Evolutionary conservation across 2,797 vertebrate species (phyloP).

Genomic region (Catostomus latipinnis): DNA sequence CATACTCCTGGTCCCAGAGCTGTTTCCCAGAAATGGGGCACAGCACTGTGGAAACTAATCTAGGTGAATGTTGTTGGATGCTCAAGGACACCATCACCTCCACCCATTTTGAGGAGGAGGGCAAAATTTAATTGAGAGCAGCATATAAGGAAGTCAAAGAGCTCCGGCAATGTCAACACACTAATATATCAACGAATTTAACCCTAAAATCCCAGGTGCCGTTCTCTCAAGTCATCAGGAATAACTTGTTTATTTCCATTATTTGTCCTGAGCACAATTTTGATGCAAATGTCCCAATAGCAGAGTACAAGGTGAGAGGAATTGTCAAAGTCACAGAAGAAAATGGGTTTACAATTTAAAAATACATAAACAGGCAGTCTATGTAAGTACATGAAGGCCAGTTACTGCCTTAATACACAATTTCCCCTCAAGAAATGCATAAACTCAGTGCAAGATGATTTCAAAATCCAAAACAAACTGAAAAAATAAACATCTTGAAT

Average conservation of each 20-base stretch:
- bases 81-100: conserved; percentile 71
- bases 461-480: not conserved
- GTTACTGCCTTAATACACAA: conserved; percentile 25
- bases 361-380: conserved; percentile 1
- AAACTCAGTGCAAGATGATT: conserved; percentile 17
- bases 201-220: conserved; percentile 9
- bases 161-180: conserved; percentile 49
- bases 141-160: conserved; percentile 63
- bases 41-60: conserved; percentile 61
- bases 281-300: conserved; percentile 12
- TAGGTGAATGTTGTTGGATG: conserved; percentile 65
- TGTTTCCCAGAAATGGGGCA: conserved; percentile 73
- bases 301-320: conserved; percentile 18
- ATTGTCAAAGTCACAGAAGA: conserved; percentile 40
- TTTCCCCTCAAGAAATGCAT: conserved; percentile 31
- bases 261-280: conserved; percentile 18
- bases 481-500: not conserved
- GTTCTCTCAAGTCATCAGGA: conserved; percentile 15
- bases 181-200: not conserved
- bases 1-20: conserved; percentile 64
- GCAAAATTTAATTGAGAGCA: conserved; percentile 62
- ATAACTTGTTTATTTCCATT: conserved; percentile 14
- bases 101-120: conserved; percentile 45
- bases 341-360: conserved; percentile 6
- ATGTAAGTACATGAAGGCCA: conserved; percentile 3